A percentile compares a stretch with the other conserved stretches of the same genome.
These are phyloP conservation scores for Gymnarchus niloticus DNA, from an alignment of 2,113 vertebrate genomes.

Conservation along the genomic window DNA sequence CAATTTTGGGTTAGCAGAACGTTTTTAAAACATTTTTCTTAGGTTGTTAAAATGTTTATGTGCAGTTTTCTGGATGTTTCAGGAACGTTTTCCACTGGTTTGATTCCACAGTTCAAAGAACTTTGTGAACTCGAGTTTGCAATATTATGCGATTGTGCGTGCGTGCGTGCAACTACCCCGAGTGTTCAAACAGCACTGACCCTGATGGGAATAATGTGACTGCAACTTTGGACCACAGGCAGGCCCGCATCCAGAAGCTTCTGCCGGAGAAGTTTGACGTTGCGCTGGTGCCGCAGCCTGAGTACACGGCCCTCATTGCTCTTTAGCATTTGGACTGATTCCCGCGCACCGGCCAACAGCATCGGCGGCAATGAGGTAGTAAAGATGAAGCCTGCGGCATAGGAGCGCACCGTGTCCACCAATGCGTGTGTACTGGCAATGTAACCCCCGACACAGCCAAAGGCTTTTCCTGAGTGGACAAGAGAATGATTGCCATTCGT, in stretches of 20 bases:
- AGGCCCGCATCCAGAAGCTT: slow-evolving; percentile 91
- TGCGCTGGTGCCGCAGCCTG: slow-evolving; percentile 89
- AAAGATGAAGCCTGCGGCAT: slow-evolving; percentile 92
- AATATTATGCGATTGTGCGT: too few species aligned
- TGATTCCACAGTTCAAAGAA: too few species aligned
- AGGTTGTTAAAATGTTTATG: too few species aligned
- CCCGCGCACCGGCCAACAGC: slow-evolving; percentile 81
- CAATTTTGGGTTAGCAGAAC: too few species aligned
- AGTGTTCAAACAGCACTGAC: slow-evolving; percentile 54
- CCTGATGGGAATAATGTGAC: slow-evolving; percentile 92
- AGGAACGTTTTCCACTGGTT: too few species aligned
- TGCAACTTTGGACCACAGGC: slow-evolving; percentile 89
- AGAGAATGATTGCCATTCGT: not conserved
- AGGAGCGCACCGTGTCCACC: slow-evolving; percentile 86
- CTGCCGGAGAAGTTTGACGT: slow-evolving; percentile 88
- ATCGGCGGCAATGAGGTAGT: slow-evolving; percentile 94
- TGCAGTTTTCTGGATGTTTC: too few species aligned
- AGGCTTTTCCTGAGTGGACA: slow-evolving; percentile 78
- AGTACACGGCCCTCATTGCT: slow-evolving; percentile 72
- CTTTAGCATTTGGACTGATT: slow-evolving; percentile 80
- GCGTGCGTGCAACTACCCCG: too few species aligned
- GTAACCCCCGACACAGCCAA: slow-evolving; percentile 92
- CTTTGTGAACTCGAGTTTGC: too few species aligned
- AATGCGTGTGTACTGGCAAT: slow-evolving; percentile 79
- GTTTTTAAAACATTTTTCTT: too few species aligned